Evolutionary conservation across 2,888 invertebrate genomes (phyloP).

Genomic region (Hydriomena furcata): DNA sequence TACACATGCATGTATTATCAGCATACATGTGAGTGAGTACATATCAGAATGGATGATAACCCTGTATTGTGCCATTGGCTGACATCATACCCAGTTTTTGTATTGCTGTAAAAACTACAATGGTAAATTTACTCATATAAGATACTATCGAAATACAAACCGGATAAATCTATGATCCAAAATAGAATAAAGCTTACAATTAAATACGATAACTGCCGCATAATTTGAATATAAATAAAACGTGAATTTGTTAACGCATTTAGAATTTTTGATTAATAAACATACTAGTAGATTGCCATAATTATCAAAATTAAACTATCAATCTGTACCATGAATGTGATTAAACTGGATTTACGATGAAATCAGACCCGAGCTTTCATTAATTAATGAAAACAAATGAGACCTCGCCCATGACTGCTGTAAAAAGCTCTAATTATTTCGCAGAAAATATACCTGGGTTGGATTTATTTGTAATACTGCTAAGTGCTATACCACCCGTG

Average conservation of each 20-base stretch:
- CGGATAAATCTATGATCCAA: too few species aligned
- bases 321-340: constrained; percentile 16
- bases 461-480: constrained; percentile 65
- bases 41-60: constrained; percentile 39
- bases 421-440: constrained; percentile 51
- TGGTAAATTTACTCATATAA: too few species aligned
- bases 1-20: too few species aligned
- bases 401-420: constrained; percentile 42
- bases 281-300: not conserved
- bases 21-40: too few species aligned
- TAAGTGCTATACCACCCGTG: constrained; percentile 51
- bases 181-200: too few species aligned
- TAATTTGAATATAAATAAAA: too few species aligned
- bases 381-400: constrained; percentile 54
- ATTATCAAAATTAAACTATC: not conserved
- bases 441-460: constrained; percentile 45
- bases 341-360: constrained; percentile 31
- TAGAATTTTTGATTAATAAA: not conserved
- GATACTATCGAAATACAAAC: too few species aligned
- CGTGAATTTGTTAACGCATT: not conserved
- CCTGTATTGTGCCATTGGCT: constrained; percentile 29
- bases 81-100: constrained; percentile 40
- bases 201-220: too few species aligned
- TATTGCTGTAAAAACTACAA: constrained; percentile 6
- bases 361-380: constrained; percentile 39